A percentile compares a stretch with the other conserved stretches of the same genome.
Conservation (phyloP, 2,888 invertebrate genomes). For the Portevinia maculata region DNA sequence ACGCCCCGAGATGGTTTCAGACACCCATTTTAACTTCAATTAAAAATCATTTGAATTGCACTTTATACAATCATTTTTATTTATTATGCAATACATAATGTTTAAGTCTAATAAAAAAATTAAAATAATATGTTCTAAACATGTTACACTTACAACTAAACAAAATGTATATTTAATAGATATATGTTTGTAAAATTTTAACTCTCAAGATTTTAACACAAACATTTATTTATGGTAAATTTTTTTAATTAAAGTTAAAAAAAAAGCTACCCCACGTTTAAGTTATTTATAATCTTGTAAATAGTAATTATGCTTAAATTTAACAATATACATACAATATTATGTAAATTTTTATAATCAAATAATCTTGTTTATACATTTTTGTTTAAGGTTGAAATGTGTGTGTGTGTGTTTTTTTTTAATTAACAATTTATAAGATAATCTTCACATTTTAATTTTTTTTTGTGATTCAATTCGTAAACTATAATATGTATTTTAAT, state of each 20-base stretch:
- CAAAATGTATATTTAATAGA: conserved; percentile 48
- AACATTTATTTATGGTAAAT: conserved; percentile 41
- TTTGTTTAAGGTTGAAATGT: not conserved
- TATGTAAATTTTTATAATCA: conserved; percentile 39
- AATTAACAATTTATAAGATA: conserved; percentile 19
- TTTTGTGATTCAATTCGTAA: conserved; percentile 54
- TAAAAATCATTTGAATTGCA: conserved; percentile 5
- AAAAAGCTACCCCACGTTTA: conserved; percentile 29
- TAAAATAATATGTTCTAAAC: conserved; percentile 57
- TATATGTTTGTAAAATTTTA: conserved; percentile 54
- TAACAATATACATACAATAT: conserved; percentile 43
- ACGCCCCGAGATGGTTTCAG: not conserved
- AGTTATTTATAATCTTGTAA: conserved; percentile 26
- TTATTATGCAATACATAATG: conserved; percentile 55
- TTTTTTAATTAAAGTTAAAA: conserved; percentile 3
- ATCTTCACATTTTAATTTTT: conserved; percentile 44
- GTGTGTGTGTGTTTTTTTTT: conserved; percentile 1
- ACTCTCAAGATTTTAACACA: conserved; percentile 52
- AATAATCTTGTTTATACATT: conserved; percentile 32
- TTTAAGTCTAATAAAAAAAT: conserved; percentile 48
- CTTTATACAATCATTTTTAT: conserved; percentile 66
- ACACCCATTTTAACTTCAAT: not conserved
- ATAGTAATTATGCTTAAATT: conserved; percentile 26
- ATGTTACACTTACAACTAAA: conserved; percentile 59
- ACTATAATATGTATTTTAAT: conserved; percentile 14